Evolutionary conservation across 1,140 invertebrate genomes (phyloP).

Genomic region (Scaptomyza pallida): DNA sequence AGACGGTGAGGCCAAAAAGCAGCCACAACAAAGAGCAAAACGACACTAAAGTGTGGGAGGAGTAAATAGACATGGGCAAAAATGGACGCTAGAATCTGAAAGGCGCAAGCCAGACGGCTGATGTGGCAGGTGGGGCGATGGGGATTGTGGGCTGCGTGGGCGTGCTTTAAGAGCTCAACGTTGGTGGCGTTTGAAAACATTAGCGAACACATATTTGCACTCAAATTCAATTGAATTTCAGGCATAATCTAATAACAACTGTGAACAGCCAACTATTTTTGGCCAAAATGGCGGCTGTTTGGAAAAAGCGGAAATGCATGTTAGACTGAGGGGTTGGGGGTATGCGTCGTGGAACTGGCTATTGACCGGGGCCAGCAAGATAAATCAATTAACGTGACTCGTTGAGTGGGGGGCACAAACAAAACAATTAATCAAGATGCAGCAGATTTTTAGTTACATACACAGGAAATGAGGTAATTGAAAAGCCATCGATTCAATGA

Average conservation of each 20-base stretch:
- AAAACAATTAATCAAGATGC: constrained; percentile 78
- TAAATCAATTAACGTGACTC: constrained; percentile 72
- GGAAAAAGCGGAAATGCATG: constrained; percentile 63
- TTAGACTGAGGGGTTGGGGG: not conserved
- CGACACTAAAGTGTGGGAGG: not conserved
- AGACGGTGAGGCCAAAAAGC: constrained; percentile 11
- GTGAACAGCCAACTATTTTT: constrained; percentile 32
- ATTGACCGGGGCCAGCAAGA: constrained; percentile 63
- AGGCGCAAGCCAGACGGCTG: constrained; percentile 19
- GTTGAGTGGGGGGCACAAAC: constrained; percentile 48
- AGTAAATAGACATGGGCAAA: constrained; percentile 35
- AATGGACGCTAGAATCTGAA: constrained; percentile 64
- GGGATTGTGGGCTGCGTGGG: not conserved
- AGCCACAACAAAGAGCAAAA: constrained; percentile 29
- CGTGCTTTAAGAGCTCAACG: constrained; percentile 35
- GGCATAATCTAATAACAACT: constrained; percentile 72
- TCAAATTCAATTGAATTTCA: constrained; percentile 76
- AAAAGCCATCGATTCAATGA: constrained; percentile 67
- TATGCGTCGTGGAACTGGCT: not conserved
- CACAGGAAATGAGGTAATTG: constrained; percentile 65
- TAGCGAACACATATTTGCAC: constrained; percentile 78
- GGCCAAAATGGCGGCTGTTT: constrained; percentile 42
- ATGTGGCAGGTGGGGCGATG: not conserved
- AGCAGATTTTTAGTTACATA: constrained; percentile 57
- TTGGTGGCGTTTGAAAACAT: constrained; percentile 17